A percentile compares a stretch with the other conserved stretches of the same genome.
Evolutionary conservation across 2,888 invertebrate species (phyloP).

Genomic region (Eupithecia dodoneata): DNA sequence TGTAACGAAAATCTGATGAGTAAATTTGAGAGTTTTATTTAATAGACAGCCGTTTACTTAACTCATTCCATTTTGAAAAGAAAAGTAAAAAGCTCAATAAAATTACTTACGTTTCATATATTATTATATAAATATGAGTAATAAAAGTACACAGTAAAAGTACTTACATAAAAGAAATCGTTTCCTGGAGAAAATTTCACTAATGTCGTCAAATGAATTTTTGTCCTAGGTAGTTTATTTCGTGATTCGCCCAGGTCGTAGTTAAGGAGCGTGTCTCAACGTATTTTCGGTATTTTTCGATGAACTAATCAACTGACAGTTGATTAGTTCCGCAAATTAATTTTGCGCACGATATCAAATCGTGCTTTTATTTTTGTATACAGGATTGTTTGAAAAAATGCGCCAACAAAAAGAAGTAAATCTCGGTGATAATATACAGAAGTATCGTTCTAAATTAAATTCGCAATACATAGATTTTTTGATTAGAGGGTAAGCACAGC

Average conservation of each 20-base stretch:
- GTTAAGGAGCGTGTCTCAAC: constrained; percentile 37
- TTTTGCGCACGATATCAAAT: not conserved
- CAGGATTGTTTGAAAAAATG: not conserved
- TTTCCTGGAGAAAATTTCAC: not conserved
- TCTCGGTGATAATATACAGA: not conserved
- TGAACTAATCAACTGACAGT: constrained; percentile 43
- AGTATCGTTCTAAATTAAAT: not conserved
- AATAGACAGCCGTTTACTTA: not conserved
- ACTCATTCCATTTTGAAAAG: too few species aligned
- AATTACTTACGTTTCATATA: not conserved
- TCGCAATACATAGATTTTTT: not conserved
- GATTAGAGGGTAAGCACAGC: not conserved
- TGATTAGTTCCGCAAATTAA: constrained; percentile 44
- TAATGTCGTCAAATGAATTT: constrained; percentile 22
- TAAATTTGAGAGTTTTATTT: not conserved
- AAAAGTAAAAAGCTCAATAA: not conserved
- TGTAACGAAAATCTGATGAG: not conserved
- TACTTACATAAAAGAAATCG: not conserved
- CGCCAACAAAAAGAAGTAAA: not conserved
- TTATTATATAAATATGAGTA: too few species aligned
- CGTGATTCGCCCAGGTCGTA: constrained; percentile 31
- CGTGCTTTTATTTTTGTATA: not conserved
- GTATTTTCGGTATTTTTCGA: constrained; percentile 43
- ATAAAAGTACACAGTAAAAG: not conserved
- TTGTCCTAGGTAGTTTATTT: constrained; percentile 24